Evolutionary conservation across 2,888 invertebrate genomes (phyloP).

Genomic region (Sinodicranocentrus sp.): DNA sequence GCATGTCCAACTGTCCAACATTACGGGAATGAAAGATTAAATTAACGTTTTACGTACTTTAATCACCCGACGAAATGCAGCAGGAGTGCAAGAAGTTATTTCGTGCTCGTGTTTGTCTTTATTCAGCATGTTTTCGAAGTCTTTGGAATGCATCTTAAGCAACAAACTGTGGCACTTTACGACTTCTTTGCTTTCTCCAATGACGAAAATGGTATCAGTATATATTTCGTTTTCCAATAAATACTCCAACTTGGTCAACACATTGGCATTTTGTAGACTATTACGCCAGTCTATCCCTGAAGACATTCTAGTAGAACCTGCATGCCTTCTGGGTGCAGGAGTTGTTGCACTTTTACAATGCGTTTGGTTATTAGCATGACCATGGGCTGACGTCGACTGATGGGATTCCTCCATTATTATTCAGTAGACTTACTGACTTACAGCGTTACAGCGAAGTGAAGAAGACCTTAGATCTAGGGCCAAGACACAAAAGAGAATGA

Average conservation of each 20-base stretch:
- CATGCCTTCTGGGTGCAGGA: background rate
- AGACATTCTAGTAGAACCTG: background rate
- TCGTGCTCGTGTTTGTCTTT: background rate
- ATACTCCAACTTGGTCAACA: slow-evolving; percentile 25
- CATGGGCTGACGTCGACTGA: no score
- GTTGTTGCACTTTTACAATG: no score
- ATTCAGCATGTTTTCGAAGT: slow-evolving; percentile 23
- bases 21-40: no score
- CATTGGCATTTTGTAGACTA: background rate
- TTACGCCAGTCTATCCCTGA: slow-evolving; percentile 7
- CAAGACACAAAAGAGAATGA: no score
- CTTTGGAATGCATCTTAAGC: slow-evolving; percentile 37
- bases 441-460: no score
- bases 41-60: no score
- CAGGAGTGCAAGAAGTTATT: background rate
- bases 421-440: no score
- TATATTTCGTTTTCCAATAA: slow-evolving; percentile 26
- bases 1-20: no score
- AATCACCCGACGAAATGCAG: slow-evolving; percentile 12
- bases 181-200: slow-evolving; percentile 5
- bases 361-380: no score
- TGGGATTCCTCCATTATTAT: no score
- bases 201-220: slow-evolving; percentile 16
- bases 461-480: no score
- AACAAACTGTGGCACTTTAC: slow-evolving; percentile 32